Base-by-base conservation (phyloP, 2,113 vertebrate genomes). In the Mustelus asterias region DNA sequence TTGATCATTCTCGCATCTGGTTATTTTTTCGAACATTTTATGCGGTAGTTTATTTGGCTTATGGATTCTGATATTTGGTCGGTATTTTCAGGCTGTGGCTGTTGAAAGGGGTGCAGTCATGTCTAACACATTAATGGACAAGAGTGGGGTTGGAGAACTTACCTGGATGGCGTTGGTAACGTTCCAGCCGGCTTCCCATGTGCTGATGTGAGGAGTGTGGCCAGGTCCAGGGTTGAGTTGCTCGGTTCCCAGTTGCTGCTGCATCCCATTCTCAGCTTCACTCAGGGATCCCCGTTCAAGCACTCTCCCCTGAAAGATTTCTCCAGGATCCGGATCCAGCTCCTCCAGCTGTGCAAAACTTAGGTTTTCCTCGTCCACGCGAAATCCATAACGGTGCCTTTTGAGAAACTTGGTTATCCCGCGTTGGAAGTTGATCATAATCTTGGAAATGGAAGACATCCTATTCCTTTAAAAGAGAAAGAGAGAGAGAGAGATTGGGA, bases 101-200 rank as follows among this genome's bases (percentile, higher is more conserved):
- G 60, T 65, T 67, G 48, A 93, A 22, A 67, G 41, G 7, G 18
- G 33, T 8, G 6, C 60, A 65, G 33, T 65, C 63, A 41, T 29
- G 29, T 60, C 41, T 94, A 70, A 94, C 8, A 94, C 48, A 33
- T 54, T 24, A n/a, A 54, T 41, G 54, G 5, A 13, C 9, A 20
- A 70, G 37, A 70, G 20, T 11, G 14, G 18, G 18, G 11, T 95
- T 48, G 14, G 41, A 58, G 33, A 85, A 69, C 33, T 97, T 96
- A 98, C 98, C 97, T 98, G 97, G 96, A 98, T 98, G 13, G 96
- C 97, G 95, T 98, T 98, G 29, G 97, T 98, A 95, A 98, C 98
- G 8, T 98, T 99, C 98, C 97, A 98, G 93, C 97, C 97, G 54
- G 98, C 98, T 97, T 98, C 98, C 98, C 98, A 98, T 94, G 97